Conservation (phyloP, 2,888 invertebrate genomes). For the Chloromyia formosa region DNA sequence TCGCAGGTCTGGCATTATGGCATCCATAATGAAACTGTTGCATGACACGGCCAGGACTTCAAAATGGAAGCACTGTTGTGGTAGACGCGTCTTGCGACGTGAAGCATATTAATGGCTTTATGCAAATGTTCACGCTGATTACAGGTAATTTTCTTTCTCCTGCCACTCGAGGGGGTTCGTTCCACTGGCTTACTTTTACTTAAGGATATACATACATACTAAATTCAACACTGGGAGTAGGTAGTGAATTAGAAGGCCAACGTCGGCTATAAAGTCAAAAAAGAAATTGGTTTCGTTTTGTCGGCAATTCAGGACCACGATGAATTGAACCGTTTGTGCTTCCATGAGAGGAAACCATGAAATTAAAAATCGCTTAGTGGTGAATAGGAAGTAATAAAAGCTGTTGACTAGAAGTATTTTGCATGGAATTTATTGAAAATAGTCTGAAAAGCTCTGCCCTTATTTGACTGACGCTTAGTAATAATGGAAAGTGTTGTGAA, state of each 20-base stretch:
- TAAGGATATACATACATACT: too few relatives aligned
- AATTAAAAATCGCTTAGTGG: constrained; percentile 7
- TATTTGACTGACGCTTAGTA: too few relatives aligned
- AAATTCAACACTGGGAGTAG: too few relatives aligned
- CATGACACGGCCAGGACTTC: constrained; percentile 24
- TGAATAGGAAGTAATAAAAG: neutral
- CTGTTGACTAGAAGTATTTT: neutral
- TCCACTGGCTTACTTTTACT: neutral
- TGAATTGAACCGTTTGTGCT: neutral
- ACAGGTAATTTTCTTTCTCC: constrained; percentile 40
- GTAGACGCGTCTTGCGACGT: neutral
- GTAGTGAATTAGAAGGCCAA: too few relatives aligned
- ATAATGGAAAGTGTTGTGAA: too few relatives aligned
- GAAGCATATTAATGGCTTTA: constrained; percentile 44
- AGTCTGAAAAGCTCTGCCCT: neutral
- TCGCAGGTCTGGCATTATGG: neutral
- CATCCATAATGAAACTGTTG: constrained; percentile 23
- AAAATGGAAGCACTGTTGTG: neutral
- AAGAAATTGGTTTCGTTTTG: neutral
- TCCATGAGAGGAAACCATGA: neutral
- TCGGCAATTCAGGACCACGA: neutral
- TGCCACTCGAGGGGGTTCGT: neutral
- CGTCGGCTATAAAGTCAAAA: neutral
- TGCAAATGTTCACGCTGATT: constrained; percentile 49
- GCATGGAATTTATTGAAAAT: neutral